phyloP scores from a whole-genome alignment of 2,113 vertebrate species.

The Cercopithecus mona region DNA sequence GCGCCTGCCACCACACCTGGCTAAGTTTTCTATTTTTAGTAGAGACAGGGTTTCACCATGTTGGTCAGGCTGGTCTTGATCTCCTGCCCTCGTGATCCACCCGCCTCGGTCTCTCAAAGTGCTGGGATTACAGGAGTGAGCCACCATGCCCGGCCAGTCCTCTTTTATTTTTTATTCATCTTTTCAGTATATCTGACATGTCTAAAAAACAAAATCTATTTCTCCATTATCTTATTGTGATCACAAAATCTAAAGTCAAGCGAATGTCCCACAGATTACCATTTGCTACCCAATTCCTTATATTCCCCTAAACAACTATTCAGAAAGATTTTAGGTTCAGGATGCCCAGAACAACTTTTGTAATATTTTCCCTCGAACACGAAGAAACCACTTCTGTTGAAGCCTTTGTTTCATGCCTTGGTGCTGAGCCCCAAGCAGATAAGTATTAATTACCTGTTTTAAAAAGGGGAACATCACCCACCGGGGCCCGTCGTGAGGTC shows the following conservation, averaged over 20 bases:
- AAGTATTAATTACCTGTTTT: not conserved
- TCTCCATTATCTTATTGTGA: conserved; percentile 39
- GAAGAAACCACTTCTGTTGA: not conserved
- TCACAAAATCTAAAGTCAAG: not conserved
- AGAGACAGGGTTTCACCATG: too few relatives aligned
- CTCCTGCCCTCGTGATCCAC: too few relatives aligned
- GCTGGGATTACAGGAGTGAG: too few relatives aligned
- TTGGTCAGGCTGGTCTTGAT: too few relatives aligned
- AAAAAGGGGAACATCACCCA: not conserved
- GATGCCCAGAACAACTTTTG: not conserved
- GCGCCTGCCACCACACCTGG: too few relatives aligned
- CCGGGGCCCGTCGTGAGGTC: fast-evolving
- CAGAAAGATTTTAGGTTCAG: not conserved
- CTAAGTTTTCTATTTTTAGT: too few relatives aligned
- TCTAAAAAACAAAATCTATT: conserved; percentile 45
- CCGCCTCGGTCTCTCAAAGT: too few relatives aligned
- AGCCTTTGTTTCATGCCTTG: not conserved
- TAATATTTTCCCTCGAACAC: not conserved
- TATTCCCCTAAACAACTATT: not conserved
- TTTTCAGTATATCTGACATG: not conserved
- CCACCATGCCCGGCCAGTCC: fast-evolving
- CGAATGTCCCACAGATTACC: not conserved
- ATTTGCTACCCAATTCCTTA: not conserved
- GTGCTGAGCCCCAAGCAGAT: not conserved
- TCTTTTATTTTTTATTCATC: not conserved